Percentiles rank a stretch among this genome's conserved stretches.
Conservation (phyloP, 2,888 invertebrate species). For the Pediacus dermestoides region DNA sequence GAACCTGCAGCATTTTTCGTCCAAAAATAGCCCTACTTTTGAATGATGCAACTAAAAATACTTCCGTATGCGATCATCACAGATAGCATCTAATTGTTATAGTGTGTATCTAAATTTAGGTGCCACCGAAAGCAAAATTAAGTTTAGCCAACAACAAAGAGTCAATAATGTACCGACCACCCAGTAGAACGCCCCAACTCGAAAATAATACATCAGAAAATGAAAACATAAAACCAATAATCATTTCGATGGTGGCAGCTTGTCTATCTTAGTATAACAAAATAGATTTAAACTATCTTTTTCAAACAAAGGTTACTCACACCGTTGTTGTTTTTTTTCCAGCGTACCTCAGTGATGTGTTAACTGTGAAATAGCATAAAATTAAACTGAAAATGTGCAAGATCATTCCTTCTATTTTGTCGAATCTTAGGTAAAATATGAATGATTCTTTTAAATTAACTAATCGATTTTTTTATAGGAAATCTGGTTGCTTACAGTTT, state of each 20-base stretch:
- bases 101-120: slow-evolving; percentile 8
- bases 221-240: slow-evolving; percentile 3
- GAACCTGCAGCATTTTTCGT: too few species aligned
- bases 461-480: slow-evolving; percentile 30
- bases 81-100: slow-evolving; percentile 6
- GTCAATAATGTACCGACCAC: background rate
- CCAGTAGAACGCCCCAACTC: too few species aligned
- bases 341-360: background rate
- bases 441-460: slow-evolving; percentile 36
- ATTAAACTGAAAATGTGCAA: slow-evolving; percentile 38
- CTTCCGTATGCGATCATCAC: too few species aligned
- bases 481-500: slow-evolving; percentile 21
- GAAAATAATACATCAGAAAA: background rate
- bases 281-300: slow-evolving; percentile 1
- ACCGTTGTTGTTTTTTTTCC: slow-evolving; percentile 1
- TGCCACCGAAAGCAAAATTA: too few species aligned
- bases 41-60: too few species aligned
- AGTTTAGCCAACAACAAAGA: background rate
- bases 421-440: slow-evolving; percentile 38
- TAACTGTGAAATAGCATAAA: slow-evolving; percentile 44
- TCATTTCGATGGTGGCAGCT: background rate
- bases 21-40: too few species aligned
- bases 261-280: slow-evolving; percentile 1
- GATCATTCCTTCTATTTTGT: slow-evolving; percentile 33
- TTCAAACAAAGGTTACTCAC: slow-evolving; percentile 11